Base-by-base conservation (phyloP, 92 coral and sea anemone species). In the Pocillopora grandis region DNA sequence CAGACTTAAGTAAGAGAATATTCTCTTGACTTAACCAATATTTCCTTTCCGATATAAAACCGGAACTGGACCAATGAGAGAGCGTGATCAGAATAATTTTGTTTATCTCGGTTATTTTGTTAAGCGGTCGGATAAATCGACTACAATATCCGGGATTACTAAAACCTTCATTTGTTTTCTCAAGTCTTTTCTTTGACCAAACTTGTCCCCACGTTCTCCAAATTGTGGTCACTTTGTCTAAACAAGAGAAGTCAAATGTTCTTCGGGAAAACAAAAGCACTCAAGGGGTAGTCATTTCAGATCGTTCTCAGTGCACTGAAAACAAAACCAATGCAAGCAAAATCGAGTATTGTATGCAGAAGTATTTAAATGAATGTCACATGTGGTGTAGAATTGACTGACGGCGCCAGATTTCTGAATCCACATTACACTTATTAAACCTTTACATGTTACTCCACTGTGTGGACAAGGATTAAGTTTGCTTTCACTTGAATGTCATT, bases 61-160 rank as follows among this genome's bases (percentile, higher is more conserved):
- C 77, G 85, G 85, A 81, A 42, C 19, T 62, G 1, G 42, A 17
- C 76, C 64, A 80, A 56, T 59, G 58, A 58, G 42, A 58, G 74
- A 15, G 77, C 37, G 76, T 35, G 66, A 60, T 35, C 15, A 1
- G 23, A 68, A 81, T 71, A 35, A 71, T 27, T 77, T 77, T 77
- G 71, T 77, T 77, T 36, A 62, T 77, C 81, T 77, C 48, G 62
- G 71, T 77, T n/a, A 18, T 78, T 78, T 42, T 49, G 42, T 20
- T 64, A 12, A 9, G 82, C 72, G 82, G 82, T 63, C 66, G 16
- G 8, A 65, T 35, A 65, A 78, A 48, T 78, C 58, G 52, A 49
- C 62, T 77, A 81, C 60, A 81, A 36, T 60, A 71, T 71, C 77
- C 85, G 85, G 85, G 67, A 35, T 75, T 81, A 42, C 52, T 71